phyloP scores from a whole-genome alignment of 2,797 vertebrate species.

The Yasuhikotakia modesta region DNA sequence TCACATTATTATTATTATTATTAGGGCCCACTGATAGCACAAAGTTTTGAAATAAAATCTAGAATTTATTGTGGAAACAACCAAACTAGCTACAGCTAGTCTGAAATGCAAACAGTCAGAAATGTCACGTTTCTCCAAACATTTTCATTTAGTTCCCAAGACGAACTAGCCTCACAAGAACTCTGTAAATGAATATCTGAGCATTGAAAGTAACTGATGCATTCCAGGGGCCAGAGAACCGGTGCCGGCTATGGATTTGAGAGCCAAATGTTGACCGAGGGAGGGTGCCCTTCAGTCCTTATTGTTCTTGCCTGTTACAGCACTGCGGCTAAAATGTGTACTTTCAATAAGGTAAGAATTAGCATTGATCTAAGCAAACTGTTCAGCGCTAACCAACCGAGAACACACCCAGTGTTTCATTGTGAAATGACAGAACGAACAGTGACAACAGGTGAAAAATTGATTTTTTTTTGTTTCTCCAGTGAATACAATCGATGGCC shows the following conservation, averaged over 20 bases:
- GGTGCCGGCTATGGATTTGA: constrained; percentile 47
- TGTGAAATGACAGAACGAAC: constrained; percentile 47
- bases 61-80: not conserved
- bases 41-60: no score
- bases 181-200: constrained; percentile 51
- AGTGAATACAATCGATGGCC: constrained; percentile 4
- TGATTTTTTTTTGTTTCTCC: constrained; percentile 13
- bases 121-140: not conserved
- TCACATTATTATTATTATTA: no score
- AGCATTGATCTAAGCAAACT: constrained; percentile 71
- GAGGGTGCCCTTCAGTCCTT: constrained; percentile 65
- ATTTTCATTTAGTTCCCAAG: constrained; percentile 20
- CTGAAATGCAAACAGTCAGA: not conserved
- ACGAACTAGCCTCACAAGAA: constrained; percentile 28
- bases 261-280: constrained; percentile 73
- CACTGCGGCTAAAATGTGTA: constrained; percentile 63
- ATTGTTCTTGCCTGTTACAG: constrained; percentile 73
- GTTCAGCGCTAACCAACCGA: constrained; percentile 35
- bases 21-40: no score
- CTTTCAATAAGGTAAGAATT: constrained; percentile 65
- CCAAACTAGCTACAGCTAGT: not conserved
- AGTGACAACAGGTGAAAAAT: constrained; percentile 45
- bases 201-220: constrained; percentile 54
- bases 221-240: constrained; percentile 46
- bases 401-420: constrained; percentile 46